These are phyloP conservation scores for Ephydatia muelleri DNA, from an alignment of 37 sponge, comb jelly and placozoan genomes.

Conservation along the genomic window DNA sequence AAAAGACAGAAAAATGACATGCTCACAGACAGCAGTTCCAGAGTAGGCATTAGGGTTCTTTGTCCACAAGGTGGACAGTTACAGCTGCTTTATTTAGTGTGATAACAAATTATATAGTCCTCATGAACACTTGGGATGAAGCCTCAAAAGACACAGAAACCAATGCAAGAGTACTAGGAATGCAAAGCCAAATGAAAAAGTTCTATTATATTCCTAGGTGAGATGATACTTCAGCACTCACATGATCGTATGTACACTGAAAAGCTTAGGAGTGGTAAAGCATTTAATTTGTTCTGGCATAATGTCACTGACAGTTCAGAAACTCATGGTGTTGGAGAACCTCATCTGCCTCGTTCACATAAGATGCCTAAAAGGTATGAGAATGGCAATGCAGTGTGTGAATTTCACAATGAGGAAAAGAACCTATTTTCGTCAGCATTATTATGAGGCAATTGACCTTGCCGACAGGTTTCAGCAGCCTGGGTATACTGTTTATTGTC, in stretches of 20 bases:
- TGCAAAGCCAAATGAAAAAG: conserved; percentile 43
- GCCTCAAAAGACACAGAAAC: conserved; percentile 43
- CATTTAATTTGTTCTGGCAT: conserved; percentile 13
- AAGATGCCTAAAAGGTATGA: neutral
- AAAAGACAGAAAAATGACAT: conserved; percentile 21
- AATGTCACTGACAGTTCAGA: neutral
- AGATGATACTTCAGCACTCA: conserved; percentile 1
- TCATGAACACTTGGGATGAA: conserved; percentile 33
- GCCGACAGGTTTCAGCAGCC: conserved; percentile 8
- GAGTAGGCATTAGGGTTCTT: conserved; percentile 44
- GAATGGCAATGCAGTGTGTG: neutral
- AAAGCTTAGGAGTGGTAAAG: conserved; percentile 21
- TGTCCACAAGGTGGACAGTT: conserved; percentile 62
- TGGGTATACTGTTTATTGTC: conserved; percentile 4
- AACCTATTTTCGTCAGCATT: conserved; percentile 1
- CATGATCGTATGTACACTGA: conserved; percentile 1
- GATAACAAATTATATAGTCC: conserved; percentile 23
- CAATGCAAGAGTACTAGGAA: conserved; percentile 34
- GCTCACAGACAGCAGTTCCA: neutral
- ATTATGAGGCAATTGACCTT: conserved; percentile 41
- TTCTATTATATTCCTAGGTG: conserved; percentile 16
- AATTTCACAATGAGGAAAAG: neutral
- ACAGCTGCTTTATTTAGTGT: conserved; percentile 30
- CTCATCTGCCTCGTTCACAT: neutral
- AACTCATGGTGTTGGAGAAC: neutral